Conservation (phyloP, 92 coral and sea anemone species). For the Meandrina meandrites region DNA sequence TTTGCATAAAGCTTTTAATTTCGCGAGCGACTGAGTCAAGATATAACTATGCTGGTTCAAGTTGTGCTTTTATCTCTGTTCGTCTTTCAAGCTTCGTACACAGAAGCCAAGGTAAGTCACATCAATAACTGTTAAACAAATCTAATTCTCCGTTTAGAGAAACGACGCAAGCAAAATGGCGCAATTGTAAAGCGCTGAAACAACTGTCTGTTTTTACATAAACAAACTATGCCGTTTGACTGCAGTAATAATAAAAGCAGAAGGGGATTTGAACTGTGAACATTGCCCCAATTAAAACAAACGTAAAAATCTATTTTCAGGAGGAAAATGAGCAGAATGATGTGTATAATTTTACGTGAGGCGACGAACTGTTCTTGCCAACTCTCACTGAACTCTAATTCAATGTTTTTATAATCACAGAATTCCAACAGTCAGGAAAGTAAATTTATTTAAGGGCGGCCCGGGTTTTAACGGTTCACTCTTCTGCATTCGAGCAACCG, state of each 20-base stretch:
- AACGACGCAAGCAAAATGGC: background rate
- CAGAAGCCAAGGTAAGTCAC: slow-evolving; percentile 25
- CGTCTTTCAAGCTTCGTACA: slow-evolving; percentile 8
- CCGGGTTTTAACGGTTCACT: background rate
- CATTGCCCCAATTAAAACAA: background rate
- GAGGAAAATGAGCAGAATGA: background rate
- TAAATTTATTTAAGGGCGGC: background rate
- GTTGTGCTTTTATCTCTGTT: background rate
- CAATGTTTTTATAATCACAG: background rate
- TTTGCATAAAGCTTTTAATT: slow-evolving; percentile 7
- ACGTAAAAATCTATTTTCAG: background rate
- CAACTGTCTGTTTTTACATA: background rate
- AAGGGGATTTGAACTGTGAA: background rate
- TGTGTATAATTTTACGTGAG: background rate
- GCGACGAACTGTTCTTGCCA: background rate
- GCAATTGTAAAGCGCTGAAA: background rate
- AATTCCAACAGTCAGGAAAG: background rate
- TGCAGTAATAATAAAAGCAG: background rate
- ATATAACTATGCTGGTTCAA: background rate
- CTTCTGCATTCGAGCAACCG: background rate
- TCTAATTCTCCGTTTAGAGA: background rate
- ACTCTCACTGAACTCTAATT: background rate
- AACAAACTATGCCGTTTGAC: background rate
- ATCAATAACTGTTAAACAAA: background rate
- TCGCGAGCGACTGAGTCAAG: background rate